Conservation (phyloP, 2,888 invertebrate genomes). For the Campoplex nolae region DNA sequence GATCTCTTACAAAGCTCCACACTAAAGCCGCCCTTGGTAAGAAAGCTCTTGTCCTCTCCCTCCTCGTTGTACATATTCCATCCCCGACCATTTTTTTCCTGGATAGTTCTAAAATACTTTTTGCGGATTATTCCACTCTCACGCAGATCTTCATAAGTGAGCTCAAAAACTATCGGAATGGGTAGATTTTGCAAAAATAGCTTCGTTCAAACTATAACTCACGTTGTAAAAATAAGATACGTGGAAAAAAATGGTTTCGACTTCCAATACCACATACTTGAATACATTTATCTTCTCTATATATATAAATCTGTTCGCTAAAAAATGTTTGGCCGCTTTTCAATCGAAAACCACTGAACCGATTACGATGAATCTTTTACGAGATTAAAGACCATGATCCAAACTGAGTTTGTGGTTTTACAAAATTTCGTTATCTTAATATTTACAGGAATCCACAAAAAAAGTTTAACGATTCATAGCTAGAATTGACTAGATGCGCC, state of each 20-base stretch:
- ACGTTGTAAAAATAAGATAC: not conserved
- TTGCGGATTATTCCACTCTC: not conserved
- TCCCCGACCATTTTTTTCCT: not conserved
- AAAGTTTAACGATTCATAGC: no score
- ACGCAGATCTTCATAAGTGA: not conserved
- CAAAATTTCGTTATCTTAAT: no score
- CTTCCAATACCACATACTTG: not conserved
- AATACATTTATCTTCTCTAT: no score
- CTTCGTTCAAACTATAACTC: not conserved
- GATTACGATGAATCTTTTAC: no score
- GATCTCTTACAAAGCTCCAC: constrained; percentile 22
- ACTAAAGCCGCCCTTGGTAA: not conserved
- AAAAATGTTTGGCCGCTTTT: no score
- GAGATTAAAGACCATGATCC: no score
- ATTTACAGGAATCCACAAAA: no score
- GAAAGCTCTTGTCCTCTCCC: not conserved
- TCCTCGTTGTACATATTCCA: constrained; percentile 1
- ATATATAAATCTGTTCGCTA: no score
- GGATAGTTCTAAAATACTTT: not conserved
- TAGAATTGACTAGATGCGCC: no score
- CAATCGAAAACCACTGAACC: no score
- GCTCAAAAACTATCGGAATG: not conserved
- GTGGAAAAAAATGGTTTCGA: not conserved
- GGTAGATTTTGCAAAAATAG: not conserved
- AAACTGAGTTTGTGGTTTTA: no score